Evolutionary conservation across 1,140 invertebrate genomes (phyloP).

Genomic region (Notospermus geniculatus): DNA sequence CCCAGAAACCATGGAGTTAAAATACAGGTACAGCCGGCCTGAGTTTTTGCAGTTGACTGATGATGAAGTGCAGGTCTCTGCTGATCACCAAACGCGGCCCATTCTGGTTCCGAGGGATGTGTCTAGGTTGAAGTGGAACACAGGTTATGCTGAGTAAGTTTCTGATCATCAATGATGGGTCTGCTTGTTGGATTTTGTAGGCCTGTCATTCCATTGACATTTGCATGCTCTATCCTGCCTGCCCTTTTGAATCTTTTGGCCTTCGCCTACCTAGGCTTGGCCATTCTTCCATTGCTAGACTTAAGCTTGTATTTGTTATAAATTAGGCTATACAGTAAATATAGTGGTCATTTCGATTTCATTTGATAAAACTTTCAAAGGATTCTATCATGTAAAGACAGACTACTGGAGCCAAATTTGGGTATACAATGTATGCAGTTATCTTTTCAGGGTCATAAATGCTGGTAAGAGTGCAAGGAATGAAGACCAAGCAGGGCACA

Average conservation of each 20-base stretch:
- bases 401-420: not conserved
- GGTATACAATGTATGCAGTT: constrained; percentile 9
- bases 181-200: not conserved
- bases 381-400: constrained; percentile 35
- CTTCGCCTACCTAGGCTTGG: too few species aligned
- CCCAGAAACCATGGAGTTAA: constrained; percentile 20
- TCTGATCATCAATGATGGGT: not conserved
- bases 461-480: constrained; percentile 78
- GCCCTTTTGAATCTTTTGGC: too few species aligned
- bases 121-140: constrained; percentile 68
- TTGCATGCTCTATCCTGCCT: too few species aligned
- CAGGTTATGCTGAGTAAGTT: constrained; percentile 78
- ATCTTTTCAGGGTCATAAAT: constrained; percentile 62
- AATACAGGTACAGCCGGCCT: constrained; percentile 67
- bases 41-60: constrained; percentile 70
- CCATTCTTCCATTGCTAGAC: too few species aligned
- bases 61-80: constrained; percentile 69
- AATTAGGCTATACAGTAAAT: too few species aligned
- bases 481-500: constrained; percentile 70
- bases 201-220: not conserved
- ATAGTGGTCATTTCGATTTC: too few species aligned
- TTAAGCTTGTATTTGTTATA: too few species aligned
- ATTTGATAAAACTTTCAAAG: too few species aligned
- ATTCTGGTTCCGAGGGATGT: constrained; percentile 78
- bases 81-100: constrained; percentile 73